These are phyloP conservation scores for Helicoverpa assulta DNA, from an alignment of 2,888 invertebrate genomes.

Conservation along the genomic window DNA sequence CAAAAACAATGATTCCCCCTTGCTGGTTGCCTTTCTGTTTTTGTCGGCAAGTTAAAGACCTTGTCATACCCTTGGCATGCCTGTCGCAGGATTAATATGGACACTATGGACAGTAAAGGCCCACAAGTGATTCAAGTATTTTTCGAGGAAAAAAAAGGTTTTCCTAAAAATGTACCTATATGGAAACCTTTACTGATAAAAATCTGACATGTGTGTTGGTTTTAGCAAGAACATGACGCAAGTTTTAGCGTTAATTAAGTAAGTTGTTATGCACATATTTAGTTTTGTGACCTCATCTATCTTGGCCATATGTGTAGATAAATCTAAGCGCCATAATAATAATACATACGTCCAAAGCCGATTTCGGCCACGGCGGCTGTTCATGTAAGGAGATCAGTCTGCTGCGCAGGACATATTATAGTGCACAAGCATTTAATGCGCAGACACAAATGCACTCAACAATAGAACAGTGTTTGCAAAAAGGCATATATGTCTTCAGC, in stretches of 20 bases:
- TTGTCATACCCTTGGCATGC: constrained; percentile 17
- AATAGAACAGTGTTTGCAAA: not conserved
- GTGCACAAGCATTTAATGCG: too few relatives aligned
- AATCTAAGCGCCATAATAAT: too few relatives aligned
- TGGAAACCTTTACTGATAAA: too few relatives aligned
- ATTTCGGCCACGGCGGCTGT: too few relatives aligned
- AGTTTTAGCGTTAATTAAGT: not conserved
- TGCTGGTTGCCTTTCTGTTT: constrained; percentile 17
- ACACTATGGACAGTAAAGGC: not conserved
- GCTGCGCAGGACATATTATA: too few relatives aligned
- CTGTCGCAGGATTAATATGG: not conserved
- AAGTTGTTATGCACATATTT: constrained; percentile 16
- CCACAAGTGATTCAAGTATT: too few relatives aligned
- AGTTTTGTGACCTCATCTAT: constrained; percentile 16
- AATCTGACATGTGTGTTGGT: not conserved
- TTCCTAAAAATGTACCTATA: too few relatives aligned
- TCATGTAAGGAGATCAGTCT: too few relatives aligned
- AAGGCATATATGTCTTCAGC: not conserved
- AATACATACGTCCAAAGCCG: too few relatives aligned
- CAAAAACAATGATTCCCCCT: constrained; percentile 1
- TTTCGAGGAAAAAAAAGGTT: not conserved
- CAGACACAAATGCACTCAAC: too few relatives aligned
- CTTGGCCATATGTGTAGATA: not conserved
- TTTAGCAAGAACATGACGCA: constrained; percentile 9
- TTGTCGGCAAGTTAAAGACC: not conserved